A percentile compares a stretch with the other conserved stretches of the same genome.
These are phyloP conservation scores for Steinernema feltiae DNA, from an alignment of 1,140 invertebrate genomes.

Conservation along the genomic window DNA sequence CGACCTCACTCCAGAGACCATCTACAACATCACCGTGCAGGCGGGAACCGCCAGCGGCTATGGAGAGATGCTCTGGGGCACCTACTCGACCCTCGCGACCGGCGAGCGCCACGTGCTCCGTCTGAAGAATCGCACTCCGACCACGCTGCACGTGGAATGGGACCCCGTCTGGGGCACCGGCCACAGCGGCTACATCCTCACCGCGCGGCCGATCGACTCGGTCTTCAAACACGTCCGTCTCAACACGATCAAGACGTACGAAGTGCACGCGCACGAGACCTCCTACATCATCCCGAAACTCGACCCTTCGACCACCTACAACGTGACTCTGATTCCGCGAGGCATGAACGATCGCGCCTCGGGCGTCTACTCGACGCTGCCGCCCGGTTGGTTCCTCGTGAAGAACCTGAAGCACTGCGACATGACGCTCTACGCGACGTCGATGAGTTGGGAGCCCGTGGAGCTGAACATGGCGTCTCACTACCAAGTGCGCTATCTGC, in stretches of 20 bases:
- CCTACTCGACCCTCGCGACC: conserved; percentile 51
- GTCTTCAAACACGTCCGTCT: conserved; percentile 47
- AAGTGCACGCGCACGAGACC: conserved; percentile 48
- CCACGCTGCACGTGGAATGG: conserved; percentile 54
- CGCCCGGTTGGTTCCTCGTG: conserved; percentile 56
- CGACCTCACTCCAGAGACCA: conserved; percentile 50
- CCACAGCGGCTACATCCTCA: conserved; percentile 54
- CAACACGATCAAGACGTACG: conserved; percentile 45
- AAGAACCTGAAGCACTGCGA: conserved; percentile 56
- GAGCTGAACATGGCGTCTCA: conserved; percentile 50
- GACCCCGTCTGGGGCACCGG: conserved; percentile 56
- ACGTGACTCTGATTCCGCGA: conserved; percentile 53
- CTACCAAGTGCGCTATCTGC: conserved; percentile 55
- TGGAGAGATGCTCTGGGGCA: conserved; percentile 56
- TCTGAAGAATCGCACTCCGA: conserved; percentile 55
- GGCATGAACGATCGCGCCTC: conserved; percentile 54
- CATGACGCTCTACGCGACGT: conserved; percentile 49
- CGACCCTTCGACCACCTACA: conserved; percentile 56
- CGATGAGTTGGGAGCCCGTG: conserved; percentile 56
- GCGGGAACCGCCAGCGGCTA: conserved; percentile 55
- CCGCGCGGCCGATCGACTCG: conserved; percentile 50
- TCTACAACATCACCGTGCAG: conserved; percentile 54
- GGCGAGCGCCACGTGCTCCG: conserved; percentile 51
- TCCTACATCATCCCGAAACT: conserved; percentile 49
- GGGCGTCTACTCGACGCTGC: conserved; percentile 56